Evolutionary conservation across 2,888 invertebrate species (phyloP).

Genomic region (Endotricha flammealis): DNA sequence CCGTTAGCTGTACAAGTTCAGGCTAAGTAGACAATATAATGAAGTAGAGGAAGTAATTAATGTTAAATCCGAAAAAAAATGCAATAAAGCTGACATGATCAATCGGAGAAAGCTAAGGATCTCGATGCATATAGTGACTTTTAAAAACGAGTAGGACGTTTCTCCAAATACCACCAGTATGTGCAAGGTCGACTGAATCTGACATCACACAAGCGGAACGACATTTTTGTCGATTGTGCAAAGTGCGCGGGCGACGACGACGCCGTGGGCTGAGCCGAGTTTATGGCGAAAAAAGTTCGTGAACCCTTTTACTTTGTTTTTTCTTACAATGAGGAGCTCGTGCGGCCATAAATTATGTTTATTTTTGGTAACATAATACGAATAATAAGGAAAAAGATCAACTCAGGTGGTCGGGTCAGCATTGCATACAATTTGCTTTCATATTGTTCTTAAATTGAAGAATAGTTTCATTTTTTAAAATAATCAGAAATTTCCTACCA

Average conservation of each 20-base stretch:
- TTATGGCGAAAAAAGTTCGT: slow-evolving; percentile 16
- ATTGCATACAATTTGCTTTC: no score
- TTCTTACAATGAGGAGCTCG: slow-evolving; percentile 5
- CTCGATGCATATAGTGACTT: slow-evolving; percentile 3
- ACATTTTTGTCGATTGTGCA: slow-evolving; percentile 27
- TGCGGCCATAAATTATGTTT: slow-evolving; percentile 7
- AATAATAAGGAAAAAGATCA: slow-evolving; percentile 4
- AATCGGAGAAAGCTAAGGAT: slow-evolving; percentile 4
- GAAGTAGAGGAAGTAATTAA: no score
- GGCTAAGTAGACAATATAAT: no score
- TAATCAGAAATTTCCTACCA: no score
- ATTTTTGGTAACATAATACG: slow-evolving; percentile 7
- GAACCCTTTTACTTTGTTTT: slow-evolving; percentile 8
- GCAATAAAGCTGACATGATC: no score
- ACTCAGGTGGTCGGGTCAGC: slow-evolving; percentile 6
- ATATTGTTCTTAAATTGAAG: no score
- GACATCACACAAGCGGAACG: slow-evolving; percentile 14
- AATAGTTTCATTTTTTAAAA: no score
- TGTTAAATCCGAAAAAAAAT: no score
- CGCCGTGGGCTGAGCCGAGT: slow-evolving; percentile 19
- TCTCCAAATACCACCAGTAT: slow-evolving; percentile 8
- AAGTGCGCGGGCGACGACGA: slow-evolving; percentile 22
- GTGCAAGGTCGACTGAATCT: slow-evolving; percentile 17
- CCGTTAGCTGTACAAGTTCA: no score
- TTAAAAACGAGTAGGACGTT: slow-evolving; percentile 16